Conservation (phyloP, 2,113 vertebrate genomes). For the Pangasianodon gigas region DNA sequence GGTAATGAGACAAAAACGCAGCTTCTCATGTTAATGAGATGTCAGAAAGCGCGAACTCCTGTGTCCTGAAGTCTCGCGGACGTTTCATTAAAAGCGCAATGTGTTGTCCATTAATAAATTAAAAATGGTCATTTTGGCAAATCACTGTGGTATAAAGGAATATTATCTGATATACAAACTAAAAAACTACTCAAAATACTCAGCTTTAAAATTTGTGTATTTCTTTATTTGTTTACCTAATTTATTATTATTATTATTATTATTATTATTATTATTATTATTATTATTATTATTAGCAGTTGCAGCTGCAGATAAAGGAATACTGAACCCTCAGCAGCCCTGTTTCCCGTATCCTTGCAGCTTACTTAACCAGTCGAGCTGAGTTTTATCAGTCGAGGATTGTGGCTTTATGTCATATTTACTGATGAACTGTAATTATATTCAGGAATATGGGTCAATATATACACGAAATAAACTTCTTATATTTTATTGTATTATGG, state of each 20-base stretch:
- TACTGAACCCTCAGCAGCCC: background rate
- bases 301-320: too few species aligned
- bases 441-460: slow-evolving; percentile 84
- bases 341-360: background rate
- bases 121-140: background rate
- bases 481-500: slow-evolving; percentile 56
- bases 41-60: background rate
- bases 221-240: background rate
- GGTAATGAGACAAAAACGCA: background rate
- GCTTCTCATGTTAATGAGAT: background rate
- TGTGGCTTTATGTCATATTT: slow-evolving; percentile 41
- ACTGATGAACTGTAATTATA: slow-evolving; percentile 67
- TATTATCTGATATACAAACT: background rate
- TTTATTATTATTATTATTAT: background rate
- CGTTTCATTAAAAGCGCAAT: background rate
- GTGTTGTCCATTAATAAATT: background rate
- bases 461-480: slow-evolving; percentile 86
- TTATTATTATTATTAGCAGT: slow-evolving; percentile 7
- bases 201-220: background rate
- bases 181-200: background rate
- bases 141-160: background rate
- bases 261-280: slow-evolving; percentile 19
- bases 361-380: slow-evolving; percentile 65
- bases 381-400: slow-evolving; percentile 92
- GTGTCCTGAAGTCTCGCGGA: background rate